Percentiles rank a stretch among this genome's conserved stretches.
Conservation (phyloP, 1,140 invertebrate genomes). For the Drosophila yakuba region DNA sequence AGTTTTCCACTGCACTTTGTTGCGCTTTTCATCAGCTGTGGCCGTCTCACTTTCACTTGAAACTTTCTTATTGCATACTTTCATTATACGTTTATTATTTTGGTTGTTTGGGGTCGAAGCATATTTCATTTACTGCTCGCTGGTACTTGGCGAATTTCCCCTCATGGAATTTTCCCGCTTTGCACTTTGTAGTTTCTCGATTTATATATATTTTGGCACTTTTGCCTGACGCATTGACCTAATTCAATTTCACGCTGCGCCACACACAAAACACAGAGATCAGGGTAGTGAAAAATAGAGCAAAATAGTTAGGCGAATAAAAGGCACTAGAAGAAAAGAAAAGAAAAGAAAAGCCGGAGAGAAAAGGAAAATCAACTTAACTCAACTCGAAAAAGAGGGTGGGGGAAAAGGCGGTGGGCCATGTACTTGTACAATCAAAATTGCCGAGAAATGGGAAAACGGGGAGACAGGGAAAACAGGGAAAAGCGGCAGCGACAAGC, state of each 20-base stretch:
- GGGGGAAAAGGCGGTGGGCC: constrained; percentile 7
- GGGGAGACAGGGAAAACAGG: neutral
- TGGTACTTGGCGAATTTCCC: constrained; percentile 12
- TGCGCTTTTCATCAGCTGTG: constrained; percentile 28
- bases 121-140: constrained; percentile 64
- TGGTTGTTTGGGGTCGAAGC: constrained; percentile 1
- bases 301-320: constrained; percentile 1
- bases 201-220: constrained; percentile 67
- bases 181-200: constrained; percentile 45
- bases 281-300: constrained; percentile 15
- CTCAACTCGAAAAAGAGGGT: constrained; percentile 39
- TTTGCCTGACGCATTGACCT: constrained; percentile 71
- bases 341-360: constrained; percentile 7
- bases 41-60: constrained; percentile 27
- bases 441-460: neutral
- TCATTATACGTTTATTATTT: neutral
- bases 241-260: constrained; percentile 74
- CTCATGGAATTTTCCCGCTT: constrained; percentile 1
- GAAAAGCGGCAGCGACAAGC: constrained; percentile 48
- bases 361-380: constrained; percentile 66
- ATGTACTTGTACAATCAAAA: constrained; percentile 35
- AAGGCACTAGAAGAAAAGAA: neutral
- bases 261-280: constrained; percentile 52
- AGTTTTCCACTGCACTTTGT: constrained; percentile 20
- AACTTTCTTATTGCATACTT: constrained; percentile 42